These are phyloP conservation scores for Actinernus sp. DNA, from an alignment of 92 coral and sea anemone species.

Conservation along the genomic window DNA sequence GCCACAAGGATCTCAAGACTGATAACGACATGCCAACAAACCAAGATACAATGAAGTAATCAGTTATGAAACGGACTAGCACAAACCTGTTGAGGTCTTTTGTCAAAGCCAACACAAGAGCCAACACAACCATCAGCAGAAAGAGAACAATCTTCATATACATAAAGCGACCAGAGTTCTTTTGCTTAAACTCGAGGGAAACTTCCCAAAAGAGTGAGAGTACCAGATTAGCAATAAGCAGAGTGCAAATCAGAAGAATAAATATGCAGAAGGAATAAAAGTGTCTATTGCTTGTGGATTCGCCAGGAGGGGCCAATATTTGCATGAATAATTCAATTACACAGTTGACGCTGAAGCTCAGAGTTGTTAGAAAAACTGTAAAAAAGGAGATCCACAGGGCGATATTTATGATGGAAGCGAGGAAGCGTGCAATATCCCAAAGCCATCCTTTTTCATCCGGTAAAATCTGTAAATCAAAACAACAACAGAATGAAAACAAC, in stretches of 20 bases:
- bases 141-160: constrained; percentile 34
- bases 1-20: constrained; percentile 47
- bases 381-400: constrained; percentile 33
- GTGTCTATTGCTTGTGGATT: constrained; percentile 13
- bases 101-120: constrained; percentile 42
- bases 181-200: constrained; percentile 33
- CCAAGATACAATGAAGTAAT: constrained; percentile 64
- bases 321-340: constrained; percentile 67
- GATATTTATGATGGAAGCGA: too few species aligned
- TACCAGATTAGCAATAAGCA: constrained; percentile 39
- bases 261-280: constrained; percentile 54
- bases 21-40: constrained; percentile 51
- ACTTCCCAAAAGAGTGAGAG: constrained; percentile 83
- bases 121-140: constrained; percentile 20
- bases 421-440: too few species aligned
- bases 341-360: constrained; percentile 74
- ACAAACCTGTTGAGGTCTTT: constrained; percentile 15
- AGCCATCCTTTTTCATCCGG: too few species aligned
- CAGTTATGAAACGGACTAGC: constrained; percentile 37
- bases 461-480: too few species aligned
- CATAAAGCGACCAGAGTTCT: constrained; percentile 37
- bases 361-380: constrained; percentile 64
- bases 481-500: too few species aligned
- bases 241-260: constrained; percentile 45
- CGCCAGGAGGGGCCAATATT: constrained; percentile 64